Evolutionary conservation across 92 coral and sea anemone genomes (phyloP).

Genomic region (Umimayanthus kanabou): DNA sequence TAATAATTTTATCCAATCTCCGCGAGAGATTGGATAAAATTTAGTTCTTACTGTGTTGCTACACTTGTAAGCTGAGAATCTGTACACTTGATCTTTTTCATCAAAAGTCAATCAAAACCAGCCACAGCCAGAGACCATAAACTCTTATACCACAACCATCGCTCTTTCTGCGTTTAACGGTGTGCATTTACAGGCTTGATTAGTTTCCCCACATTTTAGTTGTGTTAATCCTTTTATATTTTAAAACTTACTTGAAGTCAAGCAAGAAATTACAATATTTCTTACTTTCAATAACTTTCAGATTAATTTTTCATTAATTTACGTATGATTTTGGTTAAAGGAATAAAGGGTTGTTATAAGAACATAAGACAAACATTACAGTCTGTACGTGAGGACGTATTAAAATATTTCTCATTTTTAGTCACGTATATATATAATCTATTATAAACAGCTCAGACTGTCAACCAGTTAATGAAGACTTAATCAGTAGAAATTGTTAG

Average conservation of each 20-base stretch:
- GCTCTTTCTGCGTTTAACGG: constrained; percentile 28
- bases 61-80: neutral
- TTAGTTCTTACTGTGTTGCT: neutral
- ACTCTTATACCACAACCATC: constrained; percentile 23
- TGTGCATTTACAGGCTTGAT: constrained; percentile 20
- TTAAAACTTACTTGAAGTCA: neutral
- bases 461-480: no score
- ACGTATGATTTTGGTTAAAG: no score
- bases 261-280: no score
- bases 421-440: no score
- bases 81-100: neutral
- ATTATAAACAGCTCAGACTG: no score
- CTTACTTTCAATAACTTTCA: no score
- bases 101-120: neutral
- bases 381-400: no score
- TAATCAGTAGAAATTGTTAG: no score
- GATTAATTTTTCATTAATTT: no score
- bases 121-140: neutral
- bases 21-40: neutral
- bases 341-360: no score
- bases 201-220: neutral
- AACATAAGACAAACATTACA: no score
- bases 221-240: neutral
- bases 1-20: neutral
- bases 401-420: no score